A percentile compares a stretch with the other conserved stretches of the same genome.
Evolutionary conservation across 2,113 vertebrate genomes (phyloP).

Genomic region (Apteryx mantelli): DNA sequence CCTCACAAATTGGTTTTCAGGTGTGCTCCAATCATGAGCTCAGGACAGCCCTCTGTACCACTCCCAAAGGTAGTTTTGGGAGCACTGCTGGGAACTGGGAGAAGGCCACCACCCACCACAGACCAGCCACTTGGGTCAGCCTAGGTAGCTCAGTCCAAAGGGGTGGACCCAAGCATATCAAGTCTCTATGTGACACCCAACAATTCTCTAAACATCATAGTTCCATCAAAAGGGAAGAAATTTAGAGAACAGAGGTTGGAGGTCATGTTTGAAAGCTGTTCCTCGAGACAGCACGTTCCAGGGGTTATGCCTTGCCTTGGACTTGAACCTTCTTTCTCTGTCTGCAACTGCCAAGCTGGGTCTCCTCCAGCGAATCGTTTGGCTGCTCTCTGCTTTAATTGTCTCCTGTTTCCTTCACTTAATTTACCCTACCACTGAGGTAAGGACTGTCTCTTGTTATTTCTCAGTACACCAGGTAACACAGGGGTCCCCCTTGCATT

Average conservation of each 20-base stretch:
- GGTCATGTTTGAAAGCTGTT: not conserved
- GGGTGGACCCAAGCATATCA: not conserved
- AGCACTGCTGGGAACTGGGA: not conserved
- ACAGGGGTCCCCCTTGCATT: not conserved
- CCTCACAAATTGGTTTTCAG: not conserved
- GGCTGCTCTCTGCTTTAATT: not conserved
- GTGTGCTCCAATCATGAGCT: not conserved
- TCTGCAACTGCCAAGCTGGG: not conserved
- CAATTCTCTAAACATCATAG: not conserved
- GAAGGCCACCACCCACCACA: not conserved
- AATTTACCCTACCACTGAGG: not conserved
- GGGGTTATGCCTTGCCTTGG: not conserved
- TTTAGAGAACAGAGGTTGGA: not conserved
- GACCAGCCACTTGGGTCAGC: not conserved
- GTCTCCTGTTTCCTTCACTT: not conserved
- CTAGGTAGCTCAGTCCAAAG: not conserved
- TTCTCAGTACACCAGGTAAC: not conserved
- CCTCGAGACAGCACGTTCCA: not conserved
- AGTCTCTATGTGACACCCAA: accelerated
- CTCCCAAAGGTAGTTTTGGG: not conserved
- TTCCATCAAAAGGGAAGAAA: not conserved
- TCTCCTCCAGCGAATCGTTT: not conserved
- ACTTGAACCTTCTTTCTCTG: not conserved
- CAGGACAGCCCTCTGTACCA: not conserved
- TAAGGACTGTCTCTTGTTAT: not conserved